These are phyloP conservation scores for Melieria omissa DNA, from an alignment of 2,888 invertebrate genomes.

Conservation along the genomic window DNA sequence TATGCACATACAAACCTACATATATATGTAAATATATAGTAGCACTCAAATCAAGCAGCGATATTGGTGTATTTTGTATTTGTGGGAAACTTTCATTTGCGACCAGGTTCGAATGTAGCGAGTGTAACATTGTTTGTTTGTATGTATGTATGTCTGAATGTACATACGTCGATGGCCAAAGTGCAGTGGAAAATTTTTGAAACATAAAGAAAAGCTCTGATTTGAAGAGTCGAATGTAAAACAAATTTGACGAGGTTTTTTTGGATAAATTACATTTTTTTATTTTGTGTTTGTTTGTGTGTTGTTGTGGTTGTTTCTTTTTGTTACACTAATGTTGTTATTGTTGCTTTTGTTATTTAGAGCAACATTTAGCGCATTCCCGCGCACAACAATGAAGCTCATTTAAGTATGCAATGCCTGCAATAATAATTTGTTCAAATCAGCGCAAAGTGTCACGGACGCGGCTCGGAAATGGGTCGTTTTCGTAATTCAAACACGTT, in stretches of 20 bases:
- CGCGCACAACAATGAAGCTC: no score
- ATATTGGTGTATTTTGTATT: no score
- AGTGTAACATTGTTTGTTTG: not conserved
- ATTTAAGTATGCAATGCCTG: no score
- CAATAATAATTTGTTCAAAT: conserved; percentile 2
- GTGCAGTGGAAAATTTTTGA: conserved; percentile 22
- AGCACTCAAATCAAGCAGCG: no score
- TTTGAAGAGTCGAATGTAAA: not conserved
- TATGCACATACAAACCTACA: not conserved
- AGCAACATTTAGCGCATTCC: no score
- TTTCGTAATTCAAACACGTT: conserved; percentile 21
- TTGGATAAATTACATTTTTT: no score
- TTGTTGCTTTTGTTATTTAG: not conserved
- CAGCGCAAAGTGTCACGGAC: conserved; percentile 19
- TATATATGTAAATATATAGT: not conserved
- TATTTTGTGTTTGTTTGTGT: no score
- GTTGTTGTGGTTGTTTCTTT: no score
- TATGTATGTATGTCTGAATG: not conserved
- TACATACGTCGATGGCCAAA: not conserved
- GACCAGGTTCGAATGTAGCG: no score
- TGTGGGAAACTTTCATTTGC: no score
- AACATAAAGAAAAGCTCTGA: not conserved
- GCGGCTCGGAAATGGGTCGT: conserved; percentile 8
- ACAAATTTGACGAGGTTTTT: not conserved
- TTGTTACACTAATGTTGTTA: not conserved